phyloP scores from a whole-genome alignment of 1,140 invertebrate genomes.

The Reticulitermes speratus region DNA sequence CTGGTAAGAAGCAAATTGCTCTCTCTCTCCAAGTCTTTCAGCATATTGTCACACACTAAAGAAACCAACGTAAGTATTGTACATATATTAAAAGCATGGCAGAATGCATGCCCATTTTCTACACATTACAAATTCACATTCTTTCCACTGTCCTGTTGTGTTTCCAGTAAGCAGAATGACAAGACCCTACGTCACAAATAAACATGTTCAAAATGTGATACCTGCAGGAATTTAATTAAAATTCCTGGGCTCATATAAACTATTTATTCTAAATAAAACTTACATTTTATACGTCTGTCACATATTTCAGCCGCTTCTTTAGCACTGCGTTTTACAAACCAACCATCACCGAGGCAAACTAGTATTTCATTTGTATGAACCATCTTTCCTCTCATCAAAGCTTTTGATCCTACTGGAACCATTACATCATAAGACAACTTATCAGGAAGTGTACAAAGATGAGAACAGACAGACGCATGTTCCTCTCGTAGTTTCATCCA shows the following conservation, averaged over 20 bases:
- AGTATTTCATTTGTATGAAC: slow-evolving; percentile 72
- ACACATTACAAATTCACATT: no score
- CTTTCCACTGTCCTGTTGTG: no score
- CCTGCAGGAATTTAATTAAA: no score
- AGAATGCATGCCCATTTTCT: no score
- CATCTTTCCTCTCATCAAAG: slow-evolving; percentile 67
- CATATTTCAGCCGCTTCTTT: slow-evolving; percentile 63
- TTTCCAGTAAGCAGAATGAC: no score
- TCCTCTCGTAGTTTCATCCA: slow-evolving; percentile 46
- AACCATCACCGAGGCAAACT: slow-evolving; percentile 66
- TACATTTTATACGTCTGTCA: slow-evolving; percentile 53
- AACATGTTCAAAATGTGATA: no score
- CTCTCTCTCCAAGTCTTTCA: slow-evolving; percentile 52
- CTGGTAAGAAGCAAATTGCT: slow-evolving; percentile 49
- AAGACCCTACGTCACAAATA: no score
- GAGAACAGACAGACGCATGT: slow-evolving; percentile 46
- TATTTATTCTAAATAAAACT: not conserved
- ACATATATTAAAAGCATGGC: no score
- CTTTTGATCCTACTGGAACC: slow-evolving; percentile 64
- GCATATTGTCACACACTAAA: slow-evolving; percentile 51
- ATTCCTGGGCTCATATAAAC: no score
- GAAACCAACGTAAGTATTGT: not conserved
- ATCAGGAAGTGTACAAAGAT: slow-evolving; percentile 44
- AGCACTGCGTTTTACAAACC: slow-evolving; percentile 68
- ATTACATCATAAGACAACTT: slow-evolving; percentile 50